Conservation (phyloP, 2,797 vertebrate species). For the Mormyrops attenuatus region DNA sequence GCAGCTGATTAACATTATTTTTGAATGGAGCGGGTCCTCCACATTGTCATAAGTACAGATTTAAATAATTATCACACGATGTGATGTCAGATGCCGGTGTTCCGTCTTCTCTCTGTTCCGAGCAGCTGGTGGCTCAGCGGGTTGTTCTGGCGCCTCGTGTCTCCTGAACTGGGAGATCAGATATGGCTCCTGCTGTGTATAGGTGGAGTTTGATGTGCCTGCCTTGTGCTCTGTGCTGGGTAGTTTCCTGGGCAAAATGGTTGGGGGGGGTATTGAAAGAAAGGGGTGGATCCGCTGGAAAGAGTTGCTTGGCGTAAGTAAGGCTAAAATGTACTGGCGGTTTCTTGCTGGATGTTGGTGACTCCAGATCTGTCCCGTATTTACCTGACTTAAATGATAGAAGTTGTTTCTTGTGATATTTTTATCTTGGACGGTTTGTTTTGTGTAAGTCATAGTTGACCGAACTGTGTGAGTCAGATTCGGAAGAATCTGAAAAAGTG, state of each 20-base stretch:
- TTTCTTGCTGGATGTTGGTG: neutral
- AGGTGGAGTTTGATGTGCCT: neutral
- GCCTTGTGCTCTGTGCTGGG: neutral
- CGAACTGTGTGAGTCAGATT: slow-evolving; percentile 14
- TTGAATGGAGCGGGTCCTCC: neutral
- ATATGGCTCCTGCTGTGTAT: neutral
- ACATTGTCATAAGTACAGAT: neutral
- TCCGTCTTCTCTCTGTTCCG: neutral
- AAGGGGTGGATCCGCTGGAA: neutral
- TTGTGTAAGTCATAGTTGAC: slow-evolving; percentile 9
- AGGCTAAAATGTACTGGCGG: neutral
- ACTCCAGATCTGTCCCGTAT: neutral
- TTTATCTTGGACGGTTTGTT: neutral
- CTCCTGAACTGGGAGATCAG: neutral
- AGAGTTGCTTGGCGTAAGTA: neutral
- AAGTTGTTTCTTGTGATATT: neutral
- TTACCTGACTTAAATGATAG: neutral
- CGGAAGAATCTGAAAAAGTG: neutral
- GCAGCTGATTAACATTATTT: neutral
- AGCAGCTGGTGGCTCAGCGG: neutral
- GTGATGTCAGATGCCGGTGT: neutral
- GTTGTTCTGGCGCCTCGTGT: neutral
- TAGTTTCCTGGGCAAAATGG: neutral
- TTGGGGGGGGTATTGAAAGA: neutral
- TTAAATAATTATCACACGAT: neutral